Percentiles rank a stretch among this genome's conserved stretches.
phyloP scores from a whole-genome alignment of 2,888 invertebrate species.

The Cremastobaeus sp. region DNA sequence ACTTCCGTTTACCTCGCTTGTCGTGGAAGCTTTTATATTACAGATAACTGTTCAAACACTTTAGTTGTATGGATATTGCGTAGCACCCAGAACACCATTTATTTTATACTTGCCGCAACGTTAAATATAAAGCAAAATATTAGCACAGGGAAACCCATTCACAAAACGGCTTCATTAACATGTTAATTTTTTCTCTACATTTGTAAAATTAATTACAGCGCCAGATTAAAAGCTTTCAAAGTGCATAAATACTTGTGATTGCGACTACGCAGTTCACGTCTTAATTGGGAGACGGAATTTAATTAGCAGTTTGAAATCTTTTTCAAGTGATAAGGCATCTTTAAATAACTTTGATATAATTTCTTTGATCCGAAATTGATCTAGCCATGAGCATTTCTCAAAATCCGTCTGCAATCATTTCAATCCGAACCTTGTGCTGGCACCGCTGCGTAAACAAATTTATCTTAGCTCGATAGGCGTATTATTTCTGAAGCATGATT shows the following conservation, averaged over 20 bases:
- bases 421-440: too few species aligned
- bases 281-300: neutral
- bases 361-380: too few species aligned
- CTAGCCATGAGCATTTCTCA: too few species aligned
- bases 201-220: slow-evolving; percentile 6
- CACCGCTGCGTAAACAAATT: too few species aligned
- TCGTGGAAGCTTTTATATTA: slow-evolving; percentile 47
- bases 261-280: slow-evolving; percentile 3
- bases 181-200: slow-evolving; percentile 7
- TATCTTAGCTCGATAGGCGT: too few species aligned
- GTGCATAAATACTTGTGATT: slow-evolving; percentile 3
- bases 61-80: slow-evolving; percentile 26
- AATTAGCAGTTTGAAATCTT: neutral
- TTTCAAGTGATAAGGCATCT: slow-evolving; percentile 1
- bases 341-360: too few species aligned
- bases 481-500: too few species aligned
- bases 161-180: slow-evolving; percentile 10
- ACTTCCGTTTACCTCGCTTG: slow-evolving; percentile 47
- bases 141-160: neutral
- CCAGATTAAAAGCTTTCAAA: neutral
- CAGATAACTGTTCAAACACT: slow-evolving; percentile 46
- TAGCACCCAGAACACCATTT: slow-evolving; percentile 19
- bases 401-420: too few species aligned
- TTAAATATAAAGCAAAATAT: slow-evolving; percentile 31
- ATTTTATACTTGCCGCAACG: slow-evolving; percentile 16